Percentiles rank a stretch among this genome's conserved stretches.
Evolutionary conservation across 2,113 vertebrate genomes (phyloP).

Genomic region (Tretioscincus oriximinensis): DNA sequence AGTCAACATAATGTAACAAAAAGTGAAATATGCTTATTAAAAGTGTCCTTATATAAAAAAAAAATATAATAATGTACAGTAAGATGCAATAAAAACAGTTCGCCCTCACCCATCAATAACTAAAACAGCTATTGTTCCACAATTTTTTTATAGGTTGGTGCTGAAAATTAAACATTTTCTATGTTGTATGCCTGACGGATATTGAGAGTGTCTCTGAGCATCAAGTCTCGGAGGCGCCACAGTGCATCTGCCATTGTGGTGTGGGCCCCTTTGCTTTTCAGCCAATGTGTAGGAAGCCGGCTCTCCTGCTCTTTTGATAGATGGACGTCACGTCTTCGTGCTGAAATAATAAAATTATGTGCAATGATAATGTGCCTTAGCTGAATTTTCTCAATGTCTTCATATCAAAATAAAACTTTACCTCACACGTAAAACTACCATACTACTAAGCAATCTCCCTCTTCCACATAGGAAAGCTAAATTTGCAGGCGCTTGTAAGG

Average conservation of each 20-base stretch:
- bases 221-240: conserved; percentile 95
- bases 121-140: conserved; percentile 74
- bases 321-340: conserved; percentile 89
- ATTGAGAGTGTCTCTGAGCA: conserved; percentile 95
- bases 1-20: conserved; percentile 84
- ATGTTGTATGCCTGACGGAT: conserved; percentile 91
- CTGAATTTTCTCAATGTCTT: neutral
- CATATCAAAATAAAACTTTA: neutral
- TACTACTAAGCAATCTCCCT: too few species aligned
- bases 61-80: conserved; percentile 80
- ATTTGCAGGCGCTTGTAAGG: too few species aligned
- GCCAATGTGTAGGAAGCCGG: conserved; percentile 93
- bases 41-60: conserved; percentile 87
- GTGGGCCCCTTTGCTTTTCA: conserved; percentile 97
- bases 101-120: conserved; percentile 74
- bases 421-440: neutral
- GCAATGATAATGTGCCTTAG: neutral
- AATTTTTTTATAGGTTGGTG: conserved; percentile 63
- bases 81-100: conserved; percentile 82
- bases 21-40: conserved; percentile 85
- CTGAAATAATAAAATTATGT: conserved; percentile 66
- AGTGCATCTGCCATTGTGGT: conserved; percentile 96
- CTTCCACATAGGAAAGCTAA: neutral
- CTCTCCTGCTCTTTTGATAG: conserved; percentile 97
- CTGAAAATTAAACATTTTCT: conserved; percentile 80